Conservation (phyloP, 2,797 vertebrate species). For the Diceros bicornis region DNA sequence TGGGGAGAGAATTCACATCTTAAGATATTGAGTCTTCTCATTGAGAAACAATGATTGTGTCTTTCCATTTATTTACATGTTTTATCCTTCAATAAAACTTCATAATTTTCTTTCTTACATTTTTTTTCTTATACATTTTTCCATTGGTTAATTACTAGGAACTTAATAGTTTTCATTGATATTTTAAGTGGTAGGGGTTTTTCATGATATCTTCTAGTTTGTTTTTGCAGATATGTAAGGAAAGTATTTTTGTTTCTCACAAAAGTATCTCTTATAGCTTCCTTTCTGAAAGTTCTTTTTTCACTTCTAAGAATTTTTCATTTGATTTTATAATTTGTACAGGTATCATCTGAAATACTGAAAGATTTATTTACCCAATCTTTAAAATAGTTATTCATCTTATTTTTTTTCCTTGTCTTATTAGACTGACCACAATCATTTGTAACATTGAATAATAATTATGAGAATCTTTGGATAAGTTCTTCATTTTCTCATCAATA, state of each 20-base stretch:
- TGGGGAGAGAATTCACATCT: neutral
- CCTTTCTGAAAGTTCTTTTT: neutral
- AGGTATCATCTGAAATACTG: neutral
- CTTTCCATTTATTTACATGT: constrained; percentile 9
- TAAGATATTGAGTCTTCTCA: neutral
- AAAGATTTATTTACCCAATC: neutral
- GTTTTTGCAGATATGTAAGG: neutral
- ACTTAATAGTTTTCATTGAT: neutral
- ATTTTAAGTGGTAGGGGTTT: neutral
- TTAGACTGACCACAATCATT: neutral
- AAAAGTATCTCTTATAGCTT: neutral
- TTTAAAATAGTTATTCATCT: neutral
- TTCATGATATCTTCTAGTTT: neutral
- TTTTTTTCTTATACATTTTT: neutral
- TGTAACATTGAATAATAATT: neutral
- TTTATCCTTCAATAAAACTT: neutral
- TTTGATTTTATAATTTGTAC: neutral
- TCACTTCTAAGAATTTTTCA: neutral
- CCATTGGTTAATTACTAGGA: neutral
- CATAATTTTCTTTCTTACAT: neutral
- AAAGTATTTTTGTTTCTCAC: neutral
- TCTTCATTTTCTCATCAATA: neutral
- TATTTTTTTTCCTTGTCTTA: neutral
- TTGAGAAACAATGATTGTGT: neutral
- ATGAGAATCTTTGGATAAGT: neutral